Base-by-base conservation (phyloP, 2,797 vertebrate species). In the Enteromius radiatus region DNA sequence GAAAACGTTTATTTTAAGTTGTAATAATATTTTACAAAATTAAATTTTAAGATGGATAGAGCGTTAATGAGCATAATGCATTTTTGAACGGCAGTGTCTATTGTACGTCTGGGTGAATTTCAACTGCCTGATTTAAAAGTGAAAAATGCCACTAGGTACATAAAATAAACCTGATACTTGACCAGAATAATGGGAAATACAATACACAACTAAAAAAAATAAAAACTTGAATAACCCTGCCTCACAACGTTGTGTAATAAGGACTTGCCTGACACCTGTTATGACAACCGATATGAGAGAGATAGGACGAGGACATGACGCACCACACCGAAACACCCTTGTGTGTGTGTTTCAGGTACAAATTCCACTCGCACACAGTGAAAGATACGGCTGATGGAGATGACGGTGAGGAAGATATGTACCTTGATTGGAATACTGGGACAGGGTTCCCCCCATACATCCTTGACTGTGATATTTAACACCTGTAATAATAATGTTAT, bases 351-450 rank as follows among this genome's bases (percentile, higher is more conserved):
- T 78, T 36, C 61, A 9, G 19, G 61, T 78, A 8, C 61, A 78
- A 65, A 78, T 17, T 64, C 76, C 76, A 65, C 26, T 76, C 3
- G 2, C 17, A 33, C 54, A 61, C n/a, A 73, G 12, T 3, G 28
- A 28, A 17, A 52, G 14, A 80, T 5, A 45, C 1, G 2, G 0
- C 14, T 64, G 43, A 21, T 3, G 21, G 80, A 73, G n/a, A 17
- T 23, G 41, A 63, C 47, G 15, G 15, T 7, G 21, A 63, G 43
- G n/a, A 23, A 59, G 7, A 70, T 84, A 87, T 88, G 19, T 85
- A 94, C 93, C 93, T 88, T 14, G 89, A 83, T 45, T 91, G 86
- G 76, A 92, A 93, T n/a, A 90, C 88, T 59, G 91, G 93, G 1
- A 87, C 86, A 3, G 17, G 67, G 1, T 5, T 59, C 74, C 87